Evolutionary conservation across 2,113 vertebrate species (phyloP).

Genomic region (Eretmochelys imbricata): DNA sequence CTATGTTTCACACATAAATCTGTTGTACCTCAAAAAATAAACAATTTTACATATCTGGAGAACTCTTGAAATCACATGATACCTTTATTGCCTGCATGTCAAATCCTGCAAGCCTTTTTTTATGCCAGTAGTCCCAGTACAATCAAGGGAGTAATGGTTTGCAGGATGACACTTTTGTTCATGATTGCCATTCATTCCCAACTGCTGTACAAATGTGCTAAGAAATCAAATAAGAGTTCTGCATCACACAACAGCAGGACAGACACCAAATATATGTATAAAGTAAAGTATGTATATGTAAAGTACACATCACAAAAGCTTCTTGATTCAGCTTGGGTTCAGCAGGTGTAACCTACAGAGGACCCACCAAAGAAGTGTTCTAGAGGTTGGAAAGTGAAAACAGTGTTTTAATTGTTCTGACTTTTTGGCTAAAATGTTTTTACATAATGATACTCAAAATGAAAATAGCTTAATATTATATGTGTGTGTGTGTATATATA

Average conservation of each 20-base stretch:
- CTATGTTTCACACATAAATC: not conserved
- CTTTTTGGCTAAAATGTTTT: not conserved
- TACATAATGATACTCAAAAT: not conserved
- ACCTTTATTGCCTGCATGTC: not conserved
- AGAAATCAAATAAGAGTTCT: accelerated
- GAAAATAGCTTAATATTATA: not conserved
- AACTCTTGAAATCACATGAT: not conserved
- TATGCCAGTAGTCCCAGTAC: not conserved
- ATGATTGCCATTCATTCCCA: not conserved
- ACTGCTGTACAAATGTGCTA: not conserved
- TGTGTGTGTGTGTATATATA: too few relatives aligned
- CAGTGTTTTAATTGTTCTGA: not conserved
- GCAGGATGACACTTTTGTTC: not conserved
- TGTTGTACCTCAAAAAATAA: not conserved
- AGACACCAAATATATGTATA: not conserved
- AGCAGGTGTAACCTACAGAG: not conserved
- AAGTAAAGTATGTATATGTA: not conserved
- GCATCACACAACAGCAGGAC: not conserved
- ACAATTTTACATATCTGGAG: not conserved
- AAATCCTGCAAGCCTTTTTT: not conserved
- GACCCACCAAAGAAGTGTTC: not conserved
- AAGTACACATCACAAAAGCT: not conserved
- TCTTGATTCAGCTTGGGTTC: not conserved
- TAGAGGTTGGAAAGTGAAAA: not conserved
- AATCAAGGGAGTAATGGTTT: not conserved